Base-by-base conservation (phyloP, 2,888 invertebrate species). In the Chirona hameri region DNA sequence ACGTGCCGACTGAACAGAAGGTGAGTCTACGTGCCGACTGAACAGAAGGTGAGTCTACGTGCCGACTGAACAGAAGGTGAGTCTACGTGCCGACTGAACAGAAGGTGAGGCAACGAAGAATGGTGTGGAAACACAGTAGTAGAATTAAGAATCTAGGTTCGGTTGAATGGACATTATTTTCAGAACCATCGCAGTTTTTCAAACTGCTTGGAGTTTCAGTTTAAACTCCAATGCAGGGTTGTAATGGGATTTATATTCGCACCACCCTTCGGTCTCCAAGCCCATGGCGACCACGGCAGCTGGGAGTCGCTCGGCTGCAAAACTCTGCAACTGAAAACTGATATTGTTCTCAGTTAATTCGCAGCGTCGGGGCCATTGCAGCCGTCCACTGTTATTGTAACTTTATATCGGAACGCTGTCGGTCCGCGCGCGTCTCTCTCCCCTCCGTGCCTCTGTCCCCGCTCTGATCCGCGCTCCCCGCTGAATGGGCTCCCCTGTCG, bases 1-100 rank as follows among this genome's bases (percentile, higher is more conserved):
- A 81, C 81, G 65, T 81, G 0, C 48, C 29, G n/a, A 79, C 81
- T 7, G 18, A 27, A 18, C 81, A 57, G 21, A 81, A 72, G 72
- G 72, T 72, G 31, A 72, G 72, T 7, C 3, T n/a, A n/a, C 14
- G 52, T 18, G n/a, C n/a, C n/a, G n/a, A n/a, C n/a, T n/a, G n/a
- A n/a, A n/a, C n/a, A n/a, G n/a, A n/a, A n/a, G n/a, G n/a, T n/a
- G n/a, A n/a, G 55, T 60, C 81, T 81, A 81, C 81, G 65, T 81
- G 0, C 48, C 29, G n/a, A 79, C 81, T 7, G 18, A 27, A 18
- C 81, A 57, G 21, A 81, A 72, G 72, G 72, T 72, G 31, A 72
- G 72, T 7, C 3, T n/a, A n/a, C 14, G 52, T 18, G n/a, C n/a
- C n/a, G n/a, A n/a, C n/a, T n/a, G n/a, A n/a, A n/a, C n/a, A n/a